Base-by-base conservation (phyloP, 2,797 vertebrate species). In the Phalanger gymnotis region DNA sequence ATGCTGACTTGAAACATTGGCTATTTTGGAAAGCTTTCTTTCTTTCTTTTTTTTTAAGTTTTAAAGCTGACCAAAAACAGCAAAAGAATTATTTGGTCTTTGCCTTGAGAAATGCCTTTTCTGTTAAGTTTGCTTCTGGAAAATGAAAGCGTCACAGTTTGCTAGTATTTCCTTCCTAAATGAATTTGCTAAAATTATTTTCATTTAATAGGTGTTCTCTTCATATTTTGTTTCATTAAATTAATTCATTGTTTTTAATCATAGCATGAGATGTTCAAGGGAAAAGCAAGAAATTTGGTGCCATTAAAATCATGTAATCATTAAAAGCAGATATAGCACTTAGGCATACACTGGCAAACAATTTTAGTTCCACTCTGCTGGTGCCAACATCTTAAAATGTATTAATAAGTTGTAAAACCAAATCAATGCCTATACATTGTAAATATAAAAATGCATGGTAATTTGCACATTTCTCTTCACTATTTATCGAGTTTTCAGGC, bases 401-500 rank as follows among this genome's bases (percentile, higher is more conserved):
- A 96, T 97, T 96, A 92, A 96, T 97, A 91, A 81, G 61, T 53
- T 96, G 19, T 95, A 96, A 98, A 97, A 96, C 19, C 40, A 97
- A 73, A 97, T 96, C 40, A 97, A 96, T 97, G 92, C 3, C 4
- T 61, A 96, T 92, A 95, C 13, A 96, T 95, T 95, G 34, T 52
- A 97, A 98, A 97, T 93, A 93, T n/a, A 95, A 57, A 96, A 94
- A 51, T 94, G 25, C 57, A 5, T 95, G 91, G 95, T 98, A 98
- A 98, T 92, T 97, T 58, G 4, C 30, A 7, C 51, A 92, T 93
- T 96, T 98, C 97, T 98, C 95, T 96, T 97, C 19, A 47, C 12
- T 96, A 90, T 1, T 93, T 96, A 95, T 90, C 97, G 96, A 98
- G 25, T 98, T 98, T 97, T 97, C 91, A 95, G 92, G 9, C 90